Conservation (phyloP, 2,113 vertebrate species). For the Burhinus bistriatus region DNA sequence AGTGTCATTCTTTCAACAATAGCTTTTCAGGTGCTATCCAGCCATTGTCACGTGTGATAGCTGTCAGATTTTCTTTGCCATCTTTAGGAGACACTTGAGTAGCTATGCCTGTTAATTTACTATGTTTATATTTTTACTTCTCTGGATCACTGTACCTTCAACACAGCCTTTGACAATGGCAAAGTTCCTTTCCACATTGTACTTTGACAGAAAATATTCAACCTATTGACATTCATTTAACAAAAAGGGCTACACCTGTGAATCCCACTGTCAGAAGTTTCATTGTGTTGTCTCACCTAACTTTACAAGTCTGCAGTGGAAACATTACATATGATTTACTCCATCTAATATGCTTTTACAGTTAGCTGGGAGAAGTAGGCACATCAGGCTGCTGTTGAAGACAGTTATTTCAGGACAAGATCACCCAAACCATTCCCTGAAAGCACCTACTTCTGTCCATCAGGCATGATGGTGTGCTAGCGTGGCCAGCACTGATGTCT, state of each 20-base stretch:
- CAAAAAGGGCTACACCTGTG: not conserved
- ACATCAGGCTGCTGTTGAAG: not conserved
- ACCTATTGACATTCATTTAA: not conserved
- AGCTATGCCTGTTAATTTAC: not conserved
- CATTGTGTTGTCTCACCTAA: not conserved
- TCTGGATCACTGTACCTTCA: not conserved
- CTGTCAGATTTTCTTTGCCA: not conserved
- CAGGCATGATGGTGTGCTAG: not conserved
- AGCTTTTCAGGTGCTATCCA: rapidly evolving
- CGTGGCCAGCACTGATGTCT: not conserved
- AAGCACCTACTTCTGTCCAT: not conserved
- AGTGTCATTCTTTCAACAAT: not conserved
- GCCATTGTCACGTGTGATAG: not conserved
- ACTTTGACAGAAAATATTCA: not conserved
- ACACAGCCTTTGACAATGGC: not conserved
- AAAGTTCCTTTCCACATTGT: not conserved
- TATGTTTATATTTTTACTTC: not conserved
- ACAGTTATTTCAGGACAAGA: not conserved
- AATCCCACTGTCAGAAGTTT: not conserved
- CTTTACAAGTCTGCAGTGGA: not conserved
- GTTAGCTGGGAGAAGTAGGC: not conserved
- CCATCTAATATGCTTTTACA: not conserved
- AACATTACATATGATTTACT: not conserved
- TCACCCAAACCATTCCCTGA: not conserved
- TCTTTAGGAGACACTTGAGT: not conserved